Base-by-base conservation (phyloP, 2,113 vertebrate genomes). In the Rallus limicola region DNA sequence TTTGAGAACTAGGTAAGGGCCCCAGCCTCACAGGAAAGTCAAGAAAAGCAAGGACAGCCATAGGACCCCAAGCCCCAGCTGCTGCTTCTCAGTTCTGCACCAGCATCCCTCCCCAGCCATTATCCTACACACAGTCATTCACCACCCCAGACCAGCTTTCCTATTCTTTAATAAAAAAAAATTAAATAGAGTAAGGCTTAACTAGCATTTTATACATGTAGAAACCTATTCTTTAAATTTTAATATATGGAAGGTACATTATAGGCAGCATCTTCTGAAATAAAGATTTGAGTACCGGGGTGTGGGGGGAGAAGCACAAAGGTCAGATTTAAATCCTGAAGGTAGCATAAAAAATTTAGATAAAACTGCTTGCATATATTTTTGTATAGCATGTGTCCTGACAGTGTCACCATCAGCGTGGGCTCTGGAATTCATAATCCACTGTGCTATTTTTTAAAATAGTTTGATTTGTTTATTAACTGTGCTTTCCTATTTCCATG, bases 401-500 rank as follows among this genome's bases (percentile, higher is more conserved):
- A 89, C 91, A 96, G 48, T 56, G 83, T 76, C 67, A 86, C 87
- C 83, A 50, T 83, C 88, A 58, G 72, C 67, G 65, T 7, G 28
- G 76, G 48, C 67, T 88, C 82, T 18, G 33, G 82, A 86, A 95
- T 93, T 92, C 67, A 91, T 93, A 87, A 95, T 65, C 87, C 25
- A 59, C 20, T 36, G 25, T 36, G 84, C 86, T 87, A 82, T 97
- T 97, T 92, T 80, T 96, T 95, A 76, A 86, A 92, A 96, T 71
- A 97, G 90, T 97, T 97, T 93, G 88, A 95, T 97, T 96, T 97
- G 96, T 97, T 97, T 97, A 95, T 95, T 92, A 98, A 95, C 94
- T 90, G 96, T 63, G 82, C 67, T 86, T 95, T 90, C 93, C 91
- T 94, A 82, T 93, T 96, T 97, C 92, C 90, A 82, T 36, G 79